These are phyloP conservation scores for Himalopsyche anomala DNA, from an alignment of 2,888 invertebrate species.

Conservation along the genomic window DNA sequence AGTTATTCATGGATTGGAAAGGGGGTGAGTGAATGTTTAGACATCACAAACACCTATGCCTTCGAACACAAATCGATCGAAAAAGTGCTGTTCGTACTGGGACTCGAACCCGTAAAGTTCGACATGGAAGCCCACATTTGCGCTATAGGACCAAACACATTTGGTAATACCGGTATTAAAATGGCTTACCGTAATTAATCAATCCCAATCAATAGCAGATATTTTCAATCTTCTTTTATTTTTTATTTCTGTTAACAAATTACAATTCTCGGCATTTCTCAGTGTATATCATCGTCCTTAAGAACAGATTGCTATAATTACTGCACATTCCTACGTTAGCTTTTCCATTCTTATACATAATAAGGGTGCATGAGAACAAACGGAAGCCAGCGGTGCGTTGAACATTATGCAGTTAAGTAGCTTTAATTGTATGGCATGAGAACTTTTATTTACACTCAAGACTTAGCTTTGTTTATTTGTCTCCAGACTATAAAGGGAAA, in stretches of 20 bases:
- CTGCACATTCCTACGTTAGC: constrained; percentile 2
- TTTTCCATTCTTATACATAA: constrained; percentile 21
- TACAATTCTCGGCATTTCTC: neutral
- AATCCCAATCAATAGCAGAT: no score
- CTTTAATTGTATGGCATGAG: constrained; percentile 4
- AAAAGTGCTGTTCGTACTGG: no score
- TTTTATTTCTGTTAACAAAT: neutral
- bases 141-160: no score
- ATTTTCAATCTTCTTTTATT: no score
- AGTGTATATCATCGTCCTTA: neutral
- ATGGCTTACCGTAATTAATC: no score
- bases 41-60: no score
- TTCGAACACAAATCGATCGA: no score
- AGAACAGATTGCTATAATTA: constrained; percentile 19
- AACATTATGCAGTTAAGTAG: constrained; percentile 4
- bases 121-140: no score
- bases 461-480: constrained; percentile 9
- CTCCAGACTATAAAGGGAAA: neutral
- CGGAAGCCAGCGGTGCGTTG: neutral
- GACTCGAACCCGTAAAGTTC: no score
- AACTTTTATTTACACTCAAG: constrained; percentile 19
- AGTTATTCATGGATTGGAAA: no score
- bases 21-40: no score
- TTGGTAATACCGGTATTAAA: no score
- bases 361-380: constrained; percentile 41